phyloP scores from a whole-genome alignment of 2,797 vertebrate genomes.

The Threskiornis aethiopicus region DNA sequence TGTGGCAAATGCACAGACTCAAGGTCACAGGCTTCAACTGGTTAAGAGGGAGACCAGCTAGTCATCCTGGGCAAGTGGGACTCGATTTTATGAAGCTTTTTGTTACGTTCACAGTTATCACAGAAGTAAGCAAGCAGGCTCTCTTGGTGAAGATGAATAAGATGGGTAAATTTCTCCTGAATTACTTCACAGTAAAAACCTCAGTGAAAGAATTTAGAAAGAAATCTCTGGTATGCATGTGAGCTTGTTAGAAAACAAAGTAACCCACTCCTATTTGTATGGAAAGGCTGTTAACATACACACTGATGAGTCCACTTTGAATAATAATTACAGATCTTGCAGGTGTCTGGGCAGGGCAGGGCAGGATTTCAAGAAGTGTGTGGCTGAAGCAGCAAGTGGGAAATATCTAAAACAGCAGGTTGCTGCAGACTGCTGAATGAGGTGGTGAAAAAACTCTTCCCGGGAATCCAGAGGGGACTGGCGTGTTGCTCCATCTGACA shows the following conservation, averaged over 20 bases:
- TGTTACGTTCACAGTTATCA: accelerated
- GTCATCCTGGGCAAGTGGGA: background rate
- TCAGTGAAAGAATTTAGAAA: background rate
- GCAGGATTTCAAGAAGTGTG: background rate
- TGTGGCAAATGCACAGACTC: background rate
- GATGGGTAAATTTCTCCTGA: background rate
- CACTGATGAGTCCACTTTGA: background rate
- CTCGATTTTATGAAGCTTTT: background rate
- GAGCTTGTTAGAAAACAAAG: background rate
- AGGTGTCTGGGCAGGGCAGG: background rate
- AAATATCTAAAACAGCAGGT: background rate
- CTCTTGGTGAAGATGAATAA: background rate
- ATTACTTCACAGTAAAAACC: background rate
- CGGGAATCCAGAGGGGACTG: background rate
- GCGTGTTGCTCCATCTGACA: background rate
- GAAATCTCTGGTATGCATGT: accelerated
- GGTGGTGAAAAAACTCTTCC: background rate
- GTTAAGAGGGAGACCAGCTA: background rate
- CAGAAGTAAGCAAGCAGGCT: background rate
- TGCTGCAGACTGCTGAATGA: background rate
- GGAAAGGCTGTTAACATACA: background rate
- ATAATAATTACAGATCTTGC: background rate
- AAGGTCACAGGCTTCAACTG: background rate
- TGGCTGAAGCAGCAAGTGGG: background rate
- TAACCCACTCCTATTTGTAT: background rate